Conservation (phyloP, 1,140 invertebrate species). For the Frieseomelitta varia region DNA sequence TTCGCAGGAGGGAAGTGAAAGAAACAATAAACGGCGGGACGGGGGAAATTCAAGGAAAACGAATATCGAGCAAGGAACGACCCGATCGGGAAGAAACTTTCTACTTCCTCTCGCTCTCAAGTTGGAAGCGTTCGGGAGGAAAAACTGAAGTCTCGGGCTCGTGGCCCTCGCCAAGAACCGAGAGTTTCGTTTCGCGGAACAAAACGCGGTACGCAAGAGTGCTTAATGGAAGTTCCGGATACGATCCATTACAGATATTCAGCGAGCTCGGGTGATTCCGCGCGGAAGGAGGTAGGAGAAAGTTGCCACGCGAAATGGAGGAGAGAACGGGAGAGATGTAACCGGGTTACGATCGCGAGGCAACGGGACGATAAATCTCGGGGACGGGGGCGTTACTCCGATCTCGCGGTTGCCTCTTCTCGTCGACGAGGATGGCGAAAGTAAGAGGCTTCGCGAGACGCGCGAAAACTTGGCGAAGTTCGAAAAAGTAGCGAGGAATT, state of each 20-base stretch:
- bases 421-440: background rate
- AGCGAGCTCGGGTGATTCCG: background rate
- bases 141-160: conserved; percentile 13
- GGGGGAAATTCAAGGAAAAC: background rate
- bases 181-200: conserved; percentile 8
- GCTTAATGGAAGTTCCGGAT: conserved; percentile 52
- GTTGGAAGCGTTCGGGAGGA: conserved; percentile 7
- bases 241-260: conserved; percentile 50
- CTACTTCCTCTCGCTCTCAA: conserved; percentile 10
- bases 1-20: background rate
- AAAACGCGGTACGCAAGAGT: background rate
- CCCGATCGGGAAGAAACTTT: conserved; percentile 4
- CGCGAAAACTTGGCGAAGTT: conserved; percentile 23
- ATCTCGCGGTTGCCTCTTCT: background rate
- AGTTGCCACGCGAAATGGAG: background rate
- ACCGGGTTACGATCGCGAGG: conserved; percentile 50
- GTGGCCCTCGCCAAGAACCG: background rate
- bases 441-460: background rate
- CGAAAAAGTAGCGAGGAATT: conserved; percentile 48
- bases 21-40: background rate
- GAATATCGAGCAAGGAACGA: background rate
- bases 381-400: conserved; percentile 2
- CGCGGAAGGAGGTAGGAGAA: background rate
- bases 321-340: background rate
- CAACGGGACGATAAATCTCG: conserved; percentile 48